Base-by-base conservation (phyloP, 2,888 invertebrate species). In the Caenorhabditis becei region DNA sequence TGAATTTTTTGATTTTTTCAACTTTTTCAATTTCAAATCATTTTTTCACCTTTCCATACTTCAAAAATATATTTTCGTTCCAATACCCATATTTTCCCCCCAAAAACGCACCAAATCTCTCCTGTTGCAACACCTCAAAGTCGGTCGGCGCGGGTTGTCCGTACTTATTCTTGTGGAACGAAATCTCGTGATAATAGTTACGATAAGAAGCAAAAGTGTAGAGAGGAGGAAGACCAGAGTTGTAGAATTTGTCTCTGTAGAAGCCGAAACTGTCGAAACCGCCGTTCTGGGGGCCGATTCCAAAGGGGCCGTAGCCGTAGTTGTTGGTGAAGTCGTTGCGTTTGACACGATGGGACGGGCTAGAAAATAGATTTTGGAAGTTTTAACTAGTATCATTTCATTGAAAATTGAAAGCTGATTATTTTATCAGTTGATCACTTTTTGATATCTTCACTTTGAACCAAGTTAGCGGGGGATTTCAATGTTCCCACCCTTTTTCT, bases 321-420 rank as follows among this genome's bases (percentile, higher is more conserved):
- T 87, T 87, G 66, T 88, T 88, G 11, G 88, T 87, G 81, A 88
- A 88, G n/a, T 85, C 88, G 65, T 88, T 88, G n/a, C 87, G 77
- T 77, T 87, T 88, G 10, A 32, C 32, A 4, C 32, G 4, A 32
- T 10, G 4, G 32, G 32, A 32, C 4, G 10, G 10, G 4, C 5
- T 4, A 10, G 32, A 32, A 32, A 32, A 32, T 7, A 32, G 4
- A 32, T 7, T 32, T 32, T n/a, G n/a, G n/a, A n/a, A n/a, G 32
- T 32, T 32, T 32, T 32, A 4, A 32, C 4, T 32, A 4, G 10
- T 32, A 7, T 10, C 32, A 10, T 10, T 32, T 32, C 32, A 10
- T n/a, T n/a, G n/a, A n/a, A n/a, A n/a, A n/a, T n/a, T n/a, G n/a
- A n/a, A n/a, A n/a, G n/a, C n/a, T n/a, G n/a, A n/a, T n/a, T n/a